Conservation (phyloP, 2,888 invertebrate species). For the Ornithoptera priamus region DNA sequence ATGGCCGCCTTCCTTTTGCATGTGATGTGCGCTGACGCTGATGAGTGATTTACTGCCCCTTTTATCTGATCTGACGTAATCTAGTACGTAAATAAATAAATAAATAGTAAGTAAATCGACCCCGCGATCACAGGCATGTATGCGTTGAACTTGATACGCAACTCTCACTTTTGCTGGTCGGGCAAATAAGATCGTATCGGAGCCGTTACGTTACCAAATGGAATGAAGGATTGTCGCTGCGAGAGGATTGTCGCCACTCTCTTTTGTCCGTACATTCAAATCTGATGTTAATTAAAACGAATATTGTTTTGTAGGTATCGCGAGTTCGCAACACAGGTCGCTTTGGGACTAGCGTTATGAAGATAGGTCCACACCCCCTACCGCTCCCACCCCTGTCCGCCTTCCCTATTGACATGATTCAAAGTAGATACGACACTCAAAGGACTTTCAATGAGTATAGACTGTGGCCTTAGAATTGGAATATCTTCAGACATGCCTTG, state of each 20-base stretch:
- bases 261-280: conserved; percentile 62
- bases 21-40: too few species aligned
- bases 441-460: conserved; percentile 21
- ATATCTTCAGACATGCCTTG: conserved; percentile 25
- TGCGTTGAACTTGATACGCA: too few species aligned
- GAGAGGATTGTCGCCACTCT: conserved; percentile 56
- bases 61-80: too few species aligned
- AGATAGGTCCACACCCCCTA: conserved; percentile 6
- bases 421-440: conserved; percentile 27
- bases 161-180: too few species aligned
- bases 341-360: conserved; percentile 23
- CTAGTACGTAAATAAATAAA: too few species aligned
- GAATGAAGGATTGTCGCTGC: conserved; percentile 35
- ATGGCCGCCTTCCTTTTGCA: too few species aligned
- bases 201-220: conserved; percentile 42
- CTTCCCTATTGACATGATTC: conserved; percentile 25
- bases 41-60: too few species aligned
- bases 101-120: too few species aligned
- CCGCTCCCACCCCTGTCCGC: too few species aligned
- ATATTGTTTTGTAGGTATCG: conserved; percentile 47
- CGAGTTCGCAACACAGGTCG: conserved; percentile 29
- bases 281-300: conserved; percentile 69
- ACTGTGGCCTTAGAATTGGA: conserved; percentile 27
- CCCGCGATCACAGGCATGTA: too few species aligned
- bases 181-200: conserved; percentile 32